A percentile compares a stretch with the other conserved stretches of the same genome.
Evolutionary conservation across 2,797 vertebrate species (phyloP).

Genomic region (Gymnoscopelus microlampas): DNA sequence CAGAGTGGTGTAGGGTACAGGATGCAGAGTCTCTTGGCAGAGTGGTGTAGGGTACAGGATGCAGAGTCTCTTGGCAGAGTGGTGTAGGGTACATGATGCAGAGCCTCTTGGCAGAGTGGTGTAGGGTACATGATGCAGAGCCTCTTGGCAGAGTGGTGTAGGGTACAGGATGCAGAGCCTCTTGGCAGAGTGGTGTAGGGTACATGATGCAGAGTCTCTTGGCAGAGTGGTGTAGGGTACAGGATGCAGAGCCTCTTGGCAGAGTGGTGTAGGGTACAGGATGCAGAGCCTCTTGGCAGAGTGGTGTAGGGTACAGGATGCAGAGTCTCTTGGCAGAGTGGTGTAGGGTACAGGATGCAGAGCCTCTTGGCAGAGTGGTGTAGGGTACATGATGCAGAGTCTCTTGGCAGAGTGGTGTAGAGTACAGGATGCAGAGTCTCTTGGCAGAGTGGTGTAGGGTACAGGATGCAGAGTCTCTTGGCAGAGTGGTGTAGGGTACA

Average conservation of each 20-base stretch:
- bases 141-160: neutral
- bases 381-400: neutral
- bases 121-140: neutral
- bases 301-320: neutral
- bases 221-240: neutral
- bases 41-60: neutral
- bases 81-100: neutral
- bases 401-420: neutral
- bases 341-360: neutral
- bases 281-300: neutral
- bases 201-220: neutral
- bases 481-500: neutral
- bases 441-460: neutral
- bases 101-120: neutral
- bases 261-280: neutral
- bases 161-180: neutral
- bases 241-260: neutral
- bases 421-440: neutral
- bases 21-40: neutral
- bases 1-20: neutral
- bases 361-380: neutral
- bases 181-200: neutral
- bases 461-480: neutral
- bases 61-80: neutral
- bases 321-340: neutral